These are phyloP conservation scores for Onychomys torridus DNA, from an alignment of 2,797 vertebrate species.

Conservation along the genomic window DNA sequence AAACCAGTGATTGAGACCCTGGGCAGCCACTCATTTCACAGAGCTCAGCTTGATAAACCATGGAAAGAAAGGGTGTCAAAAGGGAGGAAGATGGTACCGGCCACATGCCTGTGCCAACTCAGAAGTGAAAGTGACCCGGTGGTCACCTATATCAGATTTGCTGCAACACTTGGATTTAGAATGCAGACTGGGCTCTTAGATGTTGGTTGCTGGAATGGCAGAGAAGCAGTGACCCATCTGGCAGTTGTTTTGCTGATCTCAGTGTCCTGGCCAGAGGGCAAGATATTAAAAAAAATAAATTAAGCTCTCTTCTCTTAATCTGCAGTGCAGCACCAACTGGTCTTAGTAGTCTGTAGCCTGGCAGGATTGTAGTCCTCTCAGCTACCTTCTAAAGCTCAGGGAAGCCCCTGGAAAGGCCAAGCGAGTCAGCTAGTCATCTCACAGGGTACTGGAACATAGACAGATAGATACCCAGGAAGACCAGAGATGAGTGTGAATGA, in stretches of 20 bases:
- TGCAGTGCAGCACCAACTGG: background rate
- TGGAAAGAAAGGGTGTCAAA: background rate
- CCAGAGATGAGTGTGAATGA: background rate
- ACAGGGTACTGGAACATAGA: accelerated
- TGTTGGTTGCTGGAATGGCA: background rate
- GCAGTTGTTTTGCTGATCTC: constrained; percentile 44
- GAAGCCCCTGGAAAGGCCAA: background rate
- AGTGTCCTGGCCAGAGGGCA: constrained; percentile 24
- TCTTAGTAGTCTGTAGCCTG: background rate
- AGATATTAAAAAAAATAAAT: background rate
- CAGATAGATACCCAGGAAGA: background rate
- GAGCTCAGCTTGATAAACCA: background rate
- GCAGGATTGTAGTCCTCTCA: background rate
- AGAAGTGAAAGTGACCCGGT: background rate
- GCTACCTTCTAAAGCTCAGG: background rate
- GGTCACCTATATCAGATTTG: background rate
- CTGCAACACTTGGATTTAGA: background rate
- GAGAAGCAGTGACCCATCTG: background rate
- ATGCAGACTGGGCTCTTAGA: background rate
- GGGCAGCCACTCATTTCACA: background rate
- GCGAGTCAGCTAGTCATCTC: background rate
- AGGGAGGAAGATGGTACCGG: background rate
- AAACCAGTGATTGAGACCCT: background rate
- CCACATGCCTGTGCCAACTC: background rate
- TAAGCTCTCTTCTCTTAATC: constrained; percentile 35